phyloP scores from a whole-genome alignment of 2,113 vertebrate genomes.

The Cyprinodon tularosa region DNA sequence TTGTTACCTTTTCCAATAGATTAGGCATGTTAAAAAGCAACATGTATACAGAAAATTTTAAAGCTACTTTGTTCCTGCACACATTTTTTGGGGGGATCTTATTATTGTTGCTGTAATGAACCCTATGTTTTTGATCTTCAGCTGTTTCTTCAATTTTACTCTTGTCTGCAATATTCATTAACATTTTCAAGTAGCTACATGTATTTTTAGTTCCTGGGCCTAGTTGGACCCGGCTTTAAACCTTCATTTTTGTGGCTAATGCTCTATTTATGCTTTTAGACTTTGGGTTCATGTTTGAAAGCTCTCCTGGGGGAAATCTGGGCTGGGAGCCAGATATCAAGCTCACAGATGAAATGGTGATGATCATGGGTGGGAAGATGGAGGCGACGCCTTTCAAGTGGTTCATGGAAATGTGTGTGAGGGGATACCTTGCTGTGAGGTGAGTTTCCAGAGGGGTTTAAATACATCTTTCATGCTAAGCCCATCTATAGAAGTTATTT shows the following conservation, averaged over 20 bases:
- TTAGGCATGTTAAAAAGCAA: no score
- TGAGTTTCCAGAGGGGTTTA: constrained; percentile 56
- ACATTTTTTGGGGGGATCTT: not conserved
- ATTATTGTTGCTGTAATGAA: not conserved
- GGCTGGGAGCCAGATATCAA: constrained; percentile 99
- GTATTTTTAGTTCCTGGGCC: not conserved
- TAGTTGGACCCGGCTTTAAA: not conserved
- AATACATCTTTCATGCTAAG: not conserved
- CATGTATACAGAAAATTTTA: no score
- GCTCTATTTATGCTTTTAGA: constrained; percentile 76
- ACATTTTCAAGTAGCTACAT: not conserved
- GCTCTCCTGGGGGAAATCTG: constrained; percentile 94
- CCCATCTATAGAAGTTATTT: not conserved
- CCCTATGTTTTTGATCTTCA: not conserved
- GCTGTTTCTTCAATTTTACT: not conserved
- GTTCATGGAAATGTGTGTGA: constrained; percentile 99
- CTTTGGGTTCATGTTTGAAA: constrained; percentile 99
- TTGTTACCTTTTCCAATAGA: no score
- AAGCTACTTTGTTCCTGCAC: no score
- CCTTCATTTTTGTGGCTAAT: not conserved
- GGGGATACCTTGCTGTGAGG: constrained; percentile 96
- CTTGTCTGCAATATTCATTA: not conserved
- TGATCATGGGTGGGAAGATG: constrained; percentile 99
- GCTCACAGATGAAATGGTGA: constrained; percentile 97
- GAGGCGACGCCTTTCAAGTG: constrained; percentile 98